These are phyloP conservation scores for Phortica variegata DNA, from an alignment of 1,140 invertebrate genomes.

Conservation along the genomic window DNA sequence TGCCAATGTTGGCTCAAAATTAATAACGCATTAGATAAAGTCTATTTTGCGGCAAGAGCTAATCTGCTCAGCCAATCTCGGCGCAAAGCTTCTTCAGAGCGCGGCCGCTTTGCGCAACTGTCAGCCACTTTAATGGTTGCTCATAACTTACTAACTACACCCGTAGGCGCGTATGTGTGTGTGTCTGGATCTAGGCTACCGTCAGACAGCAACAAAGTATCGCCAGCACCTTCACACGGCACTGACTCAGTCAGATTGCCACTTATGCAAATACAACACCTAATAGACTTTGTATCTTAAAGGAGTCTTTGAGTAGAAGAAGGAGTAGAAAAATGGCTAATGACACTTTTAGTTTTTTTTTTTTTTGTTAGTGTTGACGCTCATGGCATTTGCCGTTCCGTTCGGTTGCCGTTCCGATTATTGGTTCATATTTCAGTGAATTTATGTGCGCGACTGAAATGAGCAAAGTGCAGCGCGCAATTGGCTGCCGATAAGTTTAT, in stretches of 20 bases:
- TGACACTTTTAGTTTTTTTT: slow-evolving; percentile 33
- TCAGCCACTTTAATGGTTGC: slow-evolving; percentile 32
- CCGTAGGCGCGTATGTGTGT: background rate
- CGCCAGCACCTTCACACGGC: no score
- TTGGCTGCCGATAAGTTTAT: slow-evolving; percentile 50
- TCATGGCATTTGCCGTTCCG: no score
- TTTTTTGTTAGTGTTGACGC: no score
- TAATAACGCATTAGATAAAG: slow-evolving; percentile 49
- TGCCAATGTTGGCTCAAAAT: slow-evolving; percentile 26
- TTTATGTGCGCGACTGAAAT: slow-evolving; percentile 26
- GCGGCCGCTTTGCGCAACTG: slow-evolving; percentile 22
- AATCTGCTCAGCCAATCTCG: background rate
- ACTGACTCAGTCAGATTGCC: background rate
- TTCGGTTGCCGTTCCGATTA: no score
- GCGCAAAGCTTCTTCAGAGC: background rate
- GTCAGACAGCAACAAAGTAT: no score
- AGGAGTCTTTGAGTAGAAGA: slow-evolving; percentile 24
- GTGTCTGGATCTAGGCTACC: background rate
- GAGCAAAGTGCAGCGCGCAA: slow-evolving; percentile 18
- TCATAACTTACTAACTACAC: slow-evolving; percentile 27
- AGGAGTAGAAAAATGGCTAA: slow-evolving; percentile 37
- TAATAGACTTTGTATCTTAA: slow-evolving; percentile 47
- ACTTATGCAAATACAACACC: background rate
- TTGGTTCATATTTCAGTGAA: slow-evolving; percentile 50
- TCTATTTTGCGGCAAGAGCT: slow-evolving; percentile 7